Conservation (phyloP, 2,888 invertebrate species). For the Mythimna loreyi region DNA sequence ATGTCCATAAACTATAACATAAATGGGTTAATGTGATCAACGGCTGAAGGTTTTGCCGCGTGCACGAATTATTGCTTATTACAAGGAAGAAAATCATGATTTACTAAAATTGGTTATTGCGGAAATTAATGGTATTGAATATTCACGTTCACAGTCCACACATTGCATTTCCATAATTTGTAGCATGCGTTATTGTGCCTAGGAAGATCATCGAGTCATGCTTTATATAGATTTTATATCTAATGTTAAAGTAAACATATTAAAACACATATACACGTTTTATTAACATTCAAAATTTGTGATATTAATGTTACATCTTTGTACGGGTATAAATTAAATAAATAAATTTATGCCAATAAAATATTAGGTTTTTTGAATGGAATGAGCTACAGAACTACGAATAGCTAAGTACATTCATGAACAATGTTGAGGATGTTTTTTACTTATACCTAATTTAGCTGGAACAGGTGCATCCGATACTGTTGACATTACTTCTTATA, state of each 20-base stretch:
- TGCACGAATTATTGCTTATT: conserved; percentile 34
- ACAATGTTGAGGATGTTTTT: conserved; percentile 38
- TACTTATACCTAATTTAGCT: conserved; percentile 38
- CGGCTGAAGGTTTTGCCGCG: conserved; percentile 28
- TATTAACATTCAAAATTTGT: conserved; percentile 33
- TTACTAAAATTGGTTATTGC: conserved; percentile 27
- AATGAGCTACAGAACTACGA: conserved; percentile 57
- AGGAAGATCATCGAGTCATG: conserved; percentile 46
- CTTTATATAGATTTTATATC: conserved; percentile 24
- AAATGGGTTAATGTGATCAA: conserved; percentile 49
- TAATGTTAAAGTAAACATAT: conserved; percentile 35
- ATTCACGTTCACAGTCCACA: conserved; percentile 71
- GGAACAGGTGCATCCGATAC: conserved; percentile 56
- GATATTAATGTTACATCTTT: conserved; percentile 45
- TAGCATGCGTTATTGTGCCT: conserved; percentile 65
- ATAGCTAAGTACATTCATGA: conserved; percentile 57
- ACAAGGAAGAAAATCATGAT: conserved; percentile 31
- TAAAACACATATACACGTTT: conserved; percentile 13
- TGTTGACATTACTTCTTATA: conserved; percentile 35
- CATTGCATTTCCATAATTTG: conserved; percentile 71
- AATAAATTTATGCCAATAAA: conserved; percentile 9
- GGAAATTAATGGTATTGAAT: conserved; percentile 38
- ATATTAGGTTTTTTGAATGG: conserved; percentile 56
- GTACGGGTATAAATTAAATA: conserved; percentile 30
- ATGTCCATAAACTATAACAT: conserved; percentile 14